Conservation (phyloP, 2,888 invertebrate species). For the Tinea semifulvella region DNA sequence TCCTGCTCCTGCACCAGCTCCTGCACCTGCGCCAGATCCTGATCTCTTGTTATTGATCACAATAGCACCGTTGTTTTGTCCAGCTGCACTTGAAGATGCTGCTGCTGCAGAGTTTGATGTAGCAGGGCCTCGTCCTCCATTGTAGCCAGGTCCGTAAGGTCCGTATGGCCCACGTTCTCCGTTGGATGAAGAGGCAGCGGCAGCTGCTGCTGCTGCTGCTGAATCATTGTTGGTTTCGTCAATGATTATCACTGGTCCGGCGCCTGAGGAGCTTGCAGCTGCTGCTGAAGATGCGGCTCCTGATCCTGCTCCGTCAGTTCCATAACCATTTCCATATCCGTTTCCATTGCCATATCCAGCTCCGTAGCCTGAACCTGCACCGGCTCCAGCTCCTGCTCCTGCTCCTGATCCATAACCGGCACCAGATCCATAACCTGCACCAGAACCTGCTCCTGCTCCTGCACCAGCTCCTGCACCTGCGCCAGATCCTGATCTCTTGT, state of each 20-base stretch:
- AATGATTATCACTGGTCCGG: not conserved
- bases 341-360: not conserved
- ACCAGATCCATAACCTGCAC: not conserved
- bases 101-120: not conserved
- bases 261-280: slow-evolving; percentile 1
- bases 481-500: not conserved
- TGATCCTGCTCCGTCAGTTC: slow-evolving; percentile 6
- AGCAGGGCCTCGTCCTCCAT: not conserved
- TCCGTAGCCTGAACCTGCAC: slow-evolving; percentile 12
- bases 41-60: not conserved
- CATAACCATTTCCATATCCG: slow-evolving; percentile 11
- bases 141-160: not conserved
- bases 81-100: not conserved
- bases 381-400: slow-evolving; percentile 11
- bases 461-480: slow-evolving; percentile 7
- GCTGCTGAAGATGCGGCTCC: not conserved
- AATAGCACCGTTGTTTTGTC: not conserved
- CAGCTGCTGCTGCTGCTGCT: not conserved
- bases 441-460: slow-evolving; percentile 12
- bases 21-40: slow-evolving; percentile 1
- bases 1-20: not conserved
- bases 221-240: not conserved
- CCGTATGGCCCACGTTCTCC: slow-evolving; percentile 15
- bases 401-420: slow-evolving; percentile 2
- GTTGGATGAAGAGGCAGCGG: not conserved